A percentile compares a stretch with the other conserved stretches of the same genome.
Conservation (phyloP, 2,113 vertebrate species). For the Equus quagga region DNA sequence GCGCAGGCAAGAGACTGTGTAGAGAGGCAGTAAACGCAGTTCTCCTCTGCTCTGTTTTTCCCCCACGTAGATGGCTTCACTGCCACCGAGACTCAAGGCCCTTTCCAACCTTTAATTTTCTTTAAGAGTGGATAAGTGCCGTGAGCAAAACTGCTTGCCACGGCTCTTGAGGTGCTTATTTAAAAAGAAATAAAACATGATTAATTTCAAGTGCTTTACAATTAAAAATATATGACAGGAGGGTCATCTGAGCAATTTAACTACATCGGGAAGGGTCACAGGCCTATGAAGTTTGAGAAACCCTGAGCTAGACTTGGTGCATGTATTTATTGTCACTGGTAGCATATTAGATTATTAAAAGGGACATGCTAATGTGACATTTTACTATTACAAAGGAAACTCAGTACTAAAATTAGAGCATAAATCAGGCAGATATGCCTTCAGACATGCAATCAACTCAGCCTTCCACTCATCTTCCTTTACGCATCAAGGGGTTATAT, state of each 20-base stretch:
- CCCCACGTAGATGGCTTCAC: neutral
- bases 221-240: slow-evolving; percentile 82
- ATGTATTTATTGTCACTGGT: slow-evolving; percentile 65
- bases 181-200: slow-evolving; percentile 84
- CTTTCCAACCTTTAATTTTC: slow-evolving; percentile 81
- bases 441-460: slow-evolving; percentile 80
- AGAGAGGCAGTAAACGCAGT: neutral
- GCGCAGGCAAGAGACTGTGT: neutral
- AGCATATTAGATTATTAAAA: slow-evolving; percentile 69
- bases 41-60: neutral
- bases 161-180: slow-evolving; percentile 80
- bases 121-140: slow-evolving; percentile 81
- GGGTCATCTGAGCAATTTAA: slow-evolving; percentile 57
- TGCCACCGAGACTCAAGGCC: slow-evolving; percentile 17
- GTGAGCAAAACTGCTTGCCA: slow-evolving; percentile 74
- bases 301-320: neutral
- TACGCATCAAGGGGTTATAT: slow-evolving; percentile 48
- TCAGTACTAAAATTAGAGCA: slow-evolving; percentile 84
- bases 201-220: slow-evolving; percentile 83
- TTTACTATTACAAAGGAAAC: slow-evolving; percentile 82
- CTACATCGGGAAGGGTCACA: slow-evolving; percentile 21
- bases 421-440: slow-evolving; percentile 86
- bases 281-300: slow-evolving; percentile 32
- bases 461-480: slow-evolving; percentile 80
- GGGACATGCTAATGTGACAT: slow-evolving; percentile 87